Evolutionary conservation across 2,797 vertebrate genomes (phyloP), one percentile per base, ranked within the genome.

Genomic region (Sebastes jordani): DNA sequence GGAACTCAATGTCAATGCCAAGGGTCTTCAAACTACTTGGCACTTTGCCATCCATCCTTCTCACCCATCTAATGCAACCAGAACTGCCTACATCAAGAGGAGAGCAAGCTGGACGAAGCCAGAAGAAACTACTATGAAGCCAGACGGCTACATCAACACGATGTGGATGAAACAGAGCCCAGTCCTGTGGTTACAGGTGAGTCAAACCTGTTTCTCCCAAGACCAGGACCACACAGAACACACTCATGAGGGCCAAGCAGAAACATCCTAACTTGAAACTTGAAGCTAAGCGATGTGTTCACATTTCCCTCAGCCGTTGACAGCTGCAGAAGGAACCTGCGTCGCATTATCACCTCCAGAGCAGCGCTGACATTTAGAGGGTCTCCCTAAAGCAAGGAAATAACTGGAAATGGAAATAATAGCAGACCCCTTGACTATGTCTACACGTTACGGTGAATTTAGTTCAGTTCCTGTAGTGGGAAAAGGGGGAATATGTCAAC

Each of bases 371-470:
- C 38, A 71, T 63, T 34, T 42, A 13, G 8, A 67, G 18, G 42
- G 36, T 52, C 73, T 25, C 7, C 16, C 16, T 34, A 6, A 27
- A 64, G 61, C 20, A n/a, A 71, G 20, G 22, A 73, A 74, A 52
- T 59, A 42, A 69, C 14, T 59, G 25, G n/a, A 59, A 73, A 62
- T 42, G 7, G 27, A 75, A 70, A 71, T 56, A 76, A 79, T 16
- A 30, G 56, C 22, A 2, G 55, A 34, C 49, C 23, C 16, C 25
- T 29, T 8, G 32, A 63, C 25, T 25, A 34, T 46, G n/a, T 38
- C 42, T 32, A 49, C 36, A 49, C 0, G 2, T 16, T 23, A 23
- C 18, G 1, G 56, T 32, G 27, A 29, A 76, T 64, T 49, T 27
- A 32, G 49, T 78, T 77, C 1, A 38, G 10, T 25, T 74, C 20